These are phyloP conservation scores for Hydra vulgaris DNA, from an alignment of 30 jellyfish, hydroid and myxozoan species.

Conservation along the genomic window DNA sequence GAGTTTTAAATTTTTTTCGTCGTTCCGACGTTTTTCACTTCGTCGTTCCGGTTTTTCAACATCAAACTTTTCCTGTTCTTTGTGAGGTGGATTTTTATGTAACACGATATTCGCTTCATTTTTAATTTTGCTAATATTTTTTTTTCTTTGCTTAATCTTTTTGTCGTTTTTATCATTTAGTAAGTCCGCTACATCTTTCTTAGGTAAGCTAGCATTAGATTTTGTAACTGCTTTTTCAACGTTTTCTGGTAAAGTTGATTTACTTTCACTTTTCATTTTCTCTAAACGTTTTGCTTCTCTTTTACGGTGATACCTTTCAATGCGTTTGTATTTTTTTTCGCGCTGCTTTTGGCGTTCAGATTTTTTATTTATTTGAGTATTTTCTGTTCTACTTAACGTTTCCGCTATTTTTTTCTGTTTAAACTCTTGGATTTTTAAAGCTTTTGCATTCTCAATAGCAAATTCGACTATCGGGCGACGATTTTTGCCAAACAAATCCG, in stretches of 20 bases:
- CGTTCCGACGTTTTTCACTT: background rate
- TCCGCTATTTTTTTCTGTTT: conserved; percentile 5
- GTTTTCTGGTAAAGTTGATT: background rate
- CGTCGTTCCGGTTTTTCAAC: too few relatives aligned
- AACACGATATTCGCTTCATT: too few relatives aligned
- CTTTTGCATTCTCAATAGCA: conserved; percentile 71
- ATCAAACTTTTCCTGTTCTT: too few relatives aligned
- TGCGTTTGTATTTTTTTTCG: background rate
- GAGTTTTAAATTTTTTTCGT: background rate
- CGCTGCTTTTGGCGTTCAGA: conserved; percentile 4
- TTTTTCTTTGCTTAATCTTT: too few relatives aligned
- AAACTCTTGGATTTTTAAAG: conserved; percentile 52
- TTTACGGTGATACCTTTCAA: background rate
- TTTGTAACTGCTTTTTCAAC: background rate
- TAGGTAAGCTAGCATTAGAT: too few relatives aligned
- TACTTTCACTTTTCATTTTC: background rate
- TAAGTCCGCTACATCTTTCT: too few relatives aligned
- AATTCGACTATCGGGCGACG: conserved; percentile 87
- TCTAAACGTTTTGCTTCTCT: background rate
- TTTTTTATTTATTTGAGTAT: background rate
- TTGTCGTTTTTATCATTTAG: too few relatives aligned
- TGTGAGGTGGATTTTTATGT: too few relatives aligned
- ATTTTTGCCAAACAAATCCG: conserved; percentile 58
- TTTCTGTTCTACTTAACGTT: background rate
- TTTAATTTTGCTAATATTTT: too few relatives aligned